A percentile compares a stretch with the other conserved stretches of the same genome.
These are phyloP conservation scores for Nerophis ophidion DNA, from an alignment of 2,113 vertebrate species.

Conservation along the genomic window DNA sequence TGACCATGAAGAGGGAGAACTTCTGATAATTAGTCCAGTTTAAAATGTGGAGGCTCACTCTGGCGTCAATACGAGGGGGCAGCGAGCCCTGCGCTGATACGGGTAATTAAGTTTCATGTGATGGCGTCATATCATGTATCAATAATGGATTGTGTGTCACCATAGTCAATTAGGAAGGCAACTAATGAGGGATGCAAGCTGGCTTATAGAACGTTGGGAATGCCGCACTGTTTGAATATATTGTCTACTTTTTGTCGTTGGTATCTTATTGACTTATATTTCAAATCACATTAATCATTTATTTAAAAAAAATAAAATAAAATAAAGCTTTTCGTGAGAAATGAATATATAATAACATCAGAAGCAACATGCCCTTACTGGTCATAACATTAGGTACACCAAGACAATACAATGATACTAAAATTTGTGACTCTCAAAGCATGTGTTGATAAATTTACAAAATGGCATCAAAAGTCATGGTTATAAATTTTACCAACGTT, in stretches of 20 bases:
- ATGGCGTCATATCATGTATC: conserved; percentile 21
- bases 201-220: background rate
- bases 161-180: conserved; percentile 2
- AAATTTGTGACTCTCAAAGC: too few species aligned
- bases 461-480: too few species aligned
- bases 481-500: too few species aligned
- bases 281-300: background rate
- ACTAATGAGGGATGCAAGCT: conserved; percentile 1
- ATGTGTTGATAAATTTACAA: too few species aligned
- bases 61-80: conserved; percentile 28
- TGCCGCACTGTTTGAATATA: conserved; percentile 1
- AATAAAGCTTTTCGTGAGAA: too few species aligned
- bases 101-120: conserved; percentile 38
- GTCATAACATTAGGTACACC: too few species aligned
- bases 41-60: conserved; percentile 23
- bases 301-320: background rate
- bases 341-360: too few species aligned
- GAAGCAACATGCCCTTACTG: too few species aligned
- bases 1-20: background rate
- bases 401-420: too few species aligned
- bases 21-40: conserved; percentile 53
- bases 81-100: conserved; percentile 23
- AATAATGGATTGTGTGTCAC: conserved; percentile 25
- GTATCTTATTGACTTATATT: background rate
- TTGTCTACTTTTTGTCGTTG: conserved; percentile 1